A percentile compares a stretch with the other conserved stretches of the same genome.
phyloP scores from a whole-genome alignment of 2,888 invertebrate genomes.

The Mythimna loreyi region DNA sequence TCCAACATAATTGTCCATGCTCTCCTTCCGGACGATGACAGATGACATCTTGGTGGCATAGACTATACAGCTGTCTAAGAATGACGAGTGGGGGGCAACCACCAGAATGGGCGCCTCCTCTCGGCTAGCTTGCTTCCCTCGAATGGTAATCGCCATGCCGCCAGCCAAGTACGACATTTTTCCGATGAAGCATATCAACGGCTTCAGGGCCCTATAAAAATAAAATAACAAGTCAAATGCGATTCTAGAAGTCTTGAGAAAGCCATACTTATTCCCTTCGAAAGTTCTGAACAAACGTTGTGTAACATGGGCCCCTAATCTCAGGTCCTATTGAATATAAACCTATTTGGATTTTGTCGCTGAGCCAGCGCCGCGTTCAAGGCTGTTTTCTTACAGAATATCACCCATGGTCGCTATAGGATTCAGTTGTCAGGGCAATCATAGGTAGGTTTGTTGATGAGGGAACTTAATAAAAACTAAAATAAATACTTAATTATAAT shows the following conservation, averaged over 20 bases:
- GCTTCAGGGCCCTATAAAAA: constrained; percentile 90
- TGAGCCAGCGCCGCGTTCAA: no score
- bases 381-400: no score
- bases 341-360: no score
- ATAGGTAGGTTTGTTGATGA: neutral
- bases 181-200: constrained; percentile 94
- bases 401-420: neutral
- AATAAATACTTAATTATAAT: no score
- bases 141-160: constrained; percentile 94
- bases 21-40: constrained; percentile 95
- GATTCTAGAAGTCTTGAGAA: constrained; percentile 45
- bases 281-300: neutral
- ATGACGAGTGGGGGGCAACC: constrained; percentile 97
- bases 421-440: neutral
- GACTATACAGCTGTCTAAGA: constrained; percentile 96
- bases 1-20: constrained; percentile 96
- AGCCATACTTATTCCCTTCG: constrained; percentile 32
- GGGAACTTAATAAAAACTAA: no score
- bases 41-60: constrained; percentile 96
- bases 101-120: constrained; percentile 96
- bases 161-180: constrained; percentile 94
- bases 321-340: no score
- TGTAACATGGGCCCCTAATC: no score
- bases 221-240: constrained; percentile 51
- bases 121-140: constrained; percentile 94